Evolutionary conservation across 2,797 vertebrate genomes (phyloP).

Genomic region (Pseudomugil tenellus): DNA sequence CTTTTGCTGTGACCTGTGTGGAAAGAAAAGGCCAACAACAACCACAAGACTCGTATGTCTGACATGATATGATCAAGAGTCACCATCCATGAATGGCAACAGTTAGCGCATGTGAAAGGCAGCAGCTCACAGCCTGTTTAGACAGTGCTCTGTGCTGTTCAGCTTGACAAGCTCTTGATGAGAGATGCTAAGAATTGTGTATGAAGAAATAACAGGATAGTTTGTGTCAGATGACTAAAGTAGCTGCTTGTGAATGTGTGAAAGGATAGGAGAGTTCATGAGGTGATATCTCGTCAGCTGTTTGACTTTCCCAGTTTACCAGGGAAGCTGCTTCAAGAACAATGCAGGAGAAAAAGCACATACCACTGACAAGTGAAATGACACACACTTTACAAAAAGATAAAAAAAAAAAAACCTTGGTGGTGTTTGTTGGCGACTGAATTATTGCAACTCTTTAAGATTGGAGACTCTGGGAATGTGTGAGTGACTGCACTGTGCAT

Average conservation of each 20-base stretch:
- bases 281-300: constrained; percentile 80
- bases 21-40: constrained; percentile 29
- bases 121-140: constrained; percentile 59
- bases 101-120: constrained; percentile 39
- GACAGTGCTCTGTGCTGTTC: constrained; percentile 55
- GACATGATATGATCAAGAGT: constrained; percentile 63
- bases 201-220: constrained; percentile 37
- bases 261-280: constrained; percentile 69
- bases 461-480: constrained; percentile 54
- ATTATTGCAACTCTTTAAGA: constrained; percentile 67
- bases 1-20: constrained; percentile 26
- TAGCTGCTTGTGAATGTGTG: constrained; percentile 69
- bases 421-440: constrained; percentile 66
- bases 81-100: constrained; percentile 54
- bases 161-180: constrained; percentile 69
- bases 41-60: constrained; percentile 36
- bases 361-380: constrained; percentile 68
- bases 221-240: constrained; percentile 56
- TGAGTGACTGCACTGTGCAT: constrained; percentile 61
- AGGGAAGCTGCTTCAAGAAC: constrained; percentile 74
- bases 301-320: constrained; percentile 81
- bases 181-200: constrained; percentile 55
- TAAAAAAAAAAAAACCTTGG: constrained; percentile 23
- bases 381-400: constrained; percentile 42
- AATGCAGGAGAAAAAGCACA: constrained; percentile 68